Conservation (phyloP, 2,113 vertebrate genomes). For the Pogona vitticeps region DNA sequence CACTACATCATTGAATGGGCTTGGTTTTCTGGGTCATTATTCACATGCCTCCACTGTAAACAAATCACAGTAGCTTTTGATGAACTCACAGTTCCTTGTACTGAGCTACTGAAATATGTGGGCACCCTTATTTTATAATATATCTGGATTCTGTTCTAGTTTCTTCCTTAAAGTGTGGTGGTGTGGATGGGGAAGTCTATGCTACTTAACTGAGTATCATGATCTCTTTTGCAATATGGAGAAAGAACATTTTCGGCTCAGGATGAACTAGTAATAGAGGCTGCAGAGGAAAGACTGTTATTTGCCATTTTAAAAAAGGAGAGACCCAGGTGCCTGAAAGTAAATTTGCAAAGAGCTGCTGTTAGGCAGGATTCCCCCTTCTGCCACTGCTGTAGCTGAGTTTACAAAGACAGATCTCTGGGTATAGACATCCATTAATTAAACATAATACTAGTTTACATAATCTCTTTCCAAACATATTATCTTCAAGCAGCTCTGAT, state of each 20-base stretch:
- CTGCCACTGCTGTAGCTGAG: background rate
- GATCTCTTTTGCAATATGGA: background rate
- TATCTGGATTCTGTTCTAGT: too few relatives aligned
- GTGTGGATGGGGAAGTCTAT: background rate
- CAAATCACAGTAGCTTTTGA: background rate
- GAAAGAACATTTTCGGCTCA: background rate
- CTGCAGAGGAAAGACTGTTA: background rate
- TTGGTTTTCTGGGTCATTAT: too few relatives aligned
- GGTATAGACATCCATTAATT: constrained; percentile 46
- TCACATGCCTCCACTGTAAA: too few relatives aligned
- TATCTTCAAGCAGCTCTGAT: constrained; percentile 29
- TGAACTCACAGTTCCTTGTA: background rate
- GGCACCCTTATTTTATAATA: background rate
- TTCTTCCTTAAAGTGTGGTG: too few relatives aligned
- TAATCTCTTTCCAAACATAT: constrained; percentile 42
- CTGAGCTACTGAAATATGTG: background rate
- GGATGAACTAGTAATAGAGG: constrained; percentile 4
- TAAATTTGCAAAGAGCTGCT: constrained; percentile 25
- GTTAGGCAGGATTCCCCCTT: background rate
- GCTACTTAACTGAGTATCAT: background rate
- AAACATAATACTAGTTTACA: constrained; percentile 30
- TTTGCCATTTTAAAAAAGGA: background rate
- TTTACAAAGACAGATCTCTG: constrained; percentile 31
- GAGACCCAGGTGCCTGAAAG: background rate
- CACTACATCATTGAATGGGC: too few relatives aligned